Percentiles rank a stretch among this genome's conserved stretches.
Conservation (phyloP, 1,140 invertebrate species). For the Drosophila novamexicana region DNA sequence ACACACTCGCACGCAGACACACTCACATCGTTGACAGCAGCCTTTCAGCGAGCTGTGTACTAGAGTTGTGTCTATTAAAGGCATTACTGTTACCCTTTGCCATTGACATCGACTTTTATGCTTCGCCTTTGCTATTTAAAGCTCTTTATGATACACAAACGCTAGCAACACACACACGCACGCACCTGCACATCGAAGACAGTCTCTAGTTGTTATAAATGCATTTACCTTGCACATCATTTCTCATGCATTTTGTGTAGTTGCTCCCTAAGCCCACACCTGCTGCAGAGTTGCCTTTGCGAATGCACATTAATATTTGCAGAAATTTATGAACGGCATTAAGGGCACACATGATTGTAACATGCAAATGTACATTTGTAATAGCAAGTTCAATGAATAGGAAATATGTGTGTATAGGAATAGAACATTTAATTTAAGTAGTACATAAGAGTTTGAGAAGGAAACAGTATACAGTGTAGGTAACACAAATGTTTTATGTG, state of each 20-base stretch:
- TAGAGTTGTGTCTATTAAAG: neutral
- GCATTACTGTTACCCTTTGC: slow-evolving; percentile 3
- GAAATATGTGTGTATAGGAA: slow-evolving; percentile 35
- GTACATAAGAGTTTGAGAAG: no score
- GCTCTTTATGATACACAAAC: slow-evolving; percentile 8
- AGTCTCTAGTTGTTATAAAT: slow-evolving; percentile 46
- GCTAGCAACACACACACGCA: neutral
- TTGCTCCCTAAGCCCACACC: neutral
- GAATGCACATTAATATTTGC: slow-evolving; percentile 42
- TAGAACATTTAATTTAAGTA: no score
- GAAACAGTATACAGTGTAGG: no score
- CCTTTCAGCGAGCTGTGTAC: slow-evolving; percentile 5
- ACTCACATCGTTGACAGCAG: slow-evolving; percentile 16
- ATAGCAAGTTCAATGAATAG: slow-evolving; percentile 65
- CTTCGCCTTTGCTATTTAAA: slow-evolving; percentile 27
- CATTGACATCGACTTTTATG: slow-evolving; percentile 17
- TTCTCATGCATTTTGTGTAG: slow-evolving; percentile 35
- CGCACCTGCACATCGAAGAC: slow-evolving; percentile 10
- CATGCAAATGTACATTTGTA: slow-evolving; percentile 37
- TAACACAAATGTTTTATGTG: no score
- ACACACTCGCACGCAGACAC: slow-evolving; percentile 1
- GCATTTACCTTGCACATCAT: slow-evolving; percentile 62
- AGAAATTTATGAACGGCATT: slow-evolving; percentile 46
- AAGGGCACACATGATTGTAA: slow-evolving; percentile 36
- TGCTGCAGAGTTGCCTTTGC: slow-evolving; percentile 4